phyloP scores from a whole-genome alignment of 2,113 vertebrate species.

The Podarcis raffonei region DNA sequence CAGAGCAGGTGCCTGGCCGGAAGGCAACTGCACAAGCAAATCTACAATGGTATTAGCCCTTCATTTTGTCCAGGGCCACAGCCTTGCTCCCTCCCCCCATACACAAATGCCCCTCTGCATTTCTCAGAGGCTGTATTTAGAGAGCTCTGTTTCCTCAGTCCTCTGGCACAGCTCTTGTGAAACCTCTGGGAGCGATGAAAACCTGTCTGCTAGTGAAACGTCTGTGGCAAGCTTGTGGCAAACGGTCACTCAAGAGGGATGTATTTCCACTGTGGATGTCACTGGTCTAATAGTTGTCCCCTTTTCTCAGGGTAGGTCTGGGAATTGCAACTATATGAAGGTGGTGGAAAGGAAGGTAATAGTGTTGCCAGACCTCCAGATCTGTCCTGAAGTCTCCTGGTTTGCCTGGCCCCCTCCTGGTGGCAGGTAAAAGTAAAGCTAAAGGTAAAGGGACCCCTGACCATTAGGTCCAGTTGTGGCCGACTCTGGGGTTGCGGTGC shows the following conservation, averaged over 20 bases:
- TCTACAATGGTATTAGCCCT: neutral
- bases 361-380: neutral
- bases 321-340: neutral
- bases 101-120: neutral
- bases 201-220: neutral
- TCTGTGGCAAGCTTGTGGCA: neutral
- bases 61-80: neutral
- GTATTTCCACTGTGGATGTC: neutral
- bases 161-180: neutral
- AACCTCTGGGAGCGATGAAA: neutral
- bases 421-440: no score
- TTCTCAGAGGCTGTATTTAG: neutral
- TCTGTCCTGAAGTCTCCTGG: neutral
- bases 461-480: no score
- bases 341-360: neutral
- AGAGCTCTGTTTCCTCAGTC: neutral
- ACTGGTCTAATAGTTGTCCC: neutral
- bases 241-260: neutral
- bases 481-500: no score
- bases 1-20: neutral
- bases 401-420: neutral
- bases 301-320: neutral
- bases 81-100: neutral
- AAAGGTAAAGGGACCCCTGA: no score
- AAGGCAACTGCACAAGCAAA: no score